Evolutionary conservation across 1,140 invertebrate genomes (phyloP), one percentile per base, ranked within the genome.

Genomic region (Gryllus bimaculatus): DNA sequence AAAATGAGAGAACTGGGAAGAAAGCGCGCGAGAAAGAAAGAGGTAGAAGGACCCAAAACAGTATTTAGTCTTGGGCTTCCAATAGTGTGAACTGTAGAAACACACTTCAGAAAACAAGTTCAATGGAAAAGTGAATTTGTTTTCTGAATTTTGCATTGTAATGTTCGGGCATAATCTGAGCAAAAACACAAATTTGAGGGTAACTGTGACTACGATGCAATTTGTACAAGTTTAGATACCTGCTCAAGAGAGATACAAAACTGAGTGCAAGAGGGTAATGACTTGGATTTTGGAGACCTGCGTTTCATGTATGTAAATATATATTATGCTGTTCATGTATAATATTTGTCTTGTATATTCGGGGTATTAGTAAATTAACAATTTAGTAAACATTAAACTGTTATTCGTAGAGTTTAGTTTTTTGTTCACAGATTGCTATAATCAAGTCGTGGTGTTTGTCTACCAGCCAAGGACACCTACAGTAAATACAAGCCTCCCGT

Each of bases 331-430:
- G 54, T 66, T 66, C 18, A 66, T 66, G 54, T 66, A 66, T 13
- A 66, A 66, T 66, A 66, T 18, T 66, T 66, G 54, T 66, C 54
- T 66, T 66, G 54, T 66, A 66, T 66, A 66, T 66, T 66, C 54
- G 54, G 54, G 54, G 54, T 66, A 66, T 66, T 66, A 66, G 54
- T 13, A 66, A 66, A 66, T 13, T 66, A 66, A 66, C 10, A 66
- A 66, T 13, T 13, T 66, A 66, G 54, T 18, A 66, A 3, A 66
- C 18, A 39, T 66, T 13, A 10, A 66, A 66, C 54, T 66, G 54
- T 66, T 66, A 66, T 18, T 10, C 10, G 54, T 66, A 66, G 54
- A 66, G 54, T 13, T 66, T 66, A 66, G 54, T 66, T 66, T 66
- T 66, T 66, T 66, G 54, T 66, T 66, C 54, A 66, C 54, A 66